phyloP scores from a whole-genome alignment of 2,888 invertebrate genomes.

The Rotaria sp. region DNA sequence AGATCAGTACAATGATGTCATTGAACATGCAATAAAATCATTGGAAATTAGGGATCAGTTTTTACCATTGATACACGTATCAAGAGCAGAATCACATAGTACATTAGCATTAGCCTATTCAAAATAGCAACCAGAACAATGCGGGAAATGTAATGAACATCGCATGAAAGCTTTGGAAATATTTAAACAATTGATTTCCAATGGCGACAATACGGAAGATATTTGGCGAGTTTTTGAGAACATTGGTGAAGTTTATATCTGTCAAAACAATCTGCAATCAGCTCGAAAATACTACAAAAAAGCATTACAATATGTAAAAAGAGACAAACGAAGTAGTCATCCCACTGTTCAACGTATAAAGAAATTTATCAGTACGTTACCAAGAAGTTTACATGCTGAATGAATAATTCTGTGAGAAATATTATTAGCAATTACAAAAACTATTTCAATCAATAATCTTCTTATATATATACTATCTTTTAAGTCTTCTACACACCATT shows the following conservation, averaged over 20 bases:
- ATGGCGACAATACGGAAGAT: neutral
- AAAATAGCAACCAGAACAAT: neutral
- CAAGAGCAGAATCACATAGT: neutral
- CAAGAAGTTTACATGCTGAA: too few relatives aligned
- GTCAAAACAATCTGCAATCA: neutral
- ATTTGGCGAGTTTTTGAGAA: neutral
- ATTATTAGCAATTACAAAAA: too few relatives aligned
- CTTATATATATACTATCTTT: too few relatives aligned
- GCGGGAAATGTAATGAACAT: neutral
- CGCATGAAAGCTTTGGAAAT: neutral
- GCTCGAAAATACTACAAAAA: neutral
- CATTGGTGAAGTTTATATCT: neutral
- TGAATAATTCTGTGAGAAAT: too few relatives aligned
- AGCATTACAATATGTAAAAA: neutral
- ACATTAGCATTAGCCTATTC: neutral
- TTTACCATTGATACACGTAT: neutral
- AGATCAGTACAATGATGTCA: neutral
- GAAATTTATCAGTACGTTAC: neutral
- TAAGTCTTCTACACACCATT: too few relatives aligned
- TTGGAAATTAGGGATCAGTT: neutral
- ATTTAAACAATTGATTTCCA: neutral
- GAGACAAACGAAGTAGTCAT: neutral
- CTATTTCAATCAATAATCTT: too few relatives aligned
- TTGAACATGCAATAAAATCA: neutral
- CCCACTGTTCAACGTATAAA: neutral